Base-by-base conservation (phyloP, 2,113 vertebrate genomes). In the Halichoeres trimaculatus region DNA sequence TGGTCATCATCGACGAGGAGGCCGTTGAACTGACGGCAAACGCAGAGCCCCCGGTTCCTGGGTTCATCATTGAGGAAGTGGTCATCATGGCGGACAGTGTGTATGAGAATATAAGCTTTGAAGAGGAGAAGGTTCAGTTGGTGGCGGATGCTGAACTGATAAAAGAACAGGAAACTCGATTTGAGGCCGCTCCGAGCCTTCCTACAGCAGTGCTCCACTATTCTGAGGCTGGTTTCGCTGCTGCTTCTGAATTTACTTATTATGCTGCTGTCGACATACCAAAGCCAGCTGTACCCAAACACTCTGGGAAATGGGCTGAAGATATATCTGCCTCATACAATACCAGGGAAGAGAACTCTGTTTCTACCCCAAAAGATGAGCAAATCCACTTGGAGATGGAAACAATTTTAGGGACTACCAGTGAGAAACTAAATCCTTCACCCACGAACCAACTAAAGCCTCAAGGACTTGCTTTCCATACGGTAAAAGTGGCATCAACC, bases 171-270 rank as follows among this genome's bases (percentile, higher is more conserved):
- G 50, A 45, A 36, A 2, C n/a, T 6, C 22, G 72, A 17, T 1
- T 50, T 19, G 64, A 68, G 14, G 8, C 62, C 10, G 19, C 14
- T 1, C 48, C 10, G 45, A 45, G 30, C 9, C 64, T 78, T 61
- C 74, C 67, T 0, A 4, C 53, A 61, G 52, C 73, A 0, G 55
- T 58, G n/a, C 36, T 54, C 26, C 59, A 81, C 2, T 80, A 66
- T 36, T 2, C 73, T 0, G 45, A 70, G 68, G 40, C 24, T 0
- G 78, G 67, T 65, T 77, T 78, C 1, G 14, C 69, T 10, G 14
- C n/a, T 40, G 11, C 8, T 45, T 23, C 40, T 26, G 50, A 58
- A 24, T 61, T 38, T 1, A n/a, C 16, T n/a, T 34, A 69, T 57
- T 24, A 13, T 13, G 6, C 54, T 22, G 9, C 34, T 56, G 26